Conservation (phyloP, 1,140 invertebrate genomes). For the Propsilocerus akamusi region DNA sequence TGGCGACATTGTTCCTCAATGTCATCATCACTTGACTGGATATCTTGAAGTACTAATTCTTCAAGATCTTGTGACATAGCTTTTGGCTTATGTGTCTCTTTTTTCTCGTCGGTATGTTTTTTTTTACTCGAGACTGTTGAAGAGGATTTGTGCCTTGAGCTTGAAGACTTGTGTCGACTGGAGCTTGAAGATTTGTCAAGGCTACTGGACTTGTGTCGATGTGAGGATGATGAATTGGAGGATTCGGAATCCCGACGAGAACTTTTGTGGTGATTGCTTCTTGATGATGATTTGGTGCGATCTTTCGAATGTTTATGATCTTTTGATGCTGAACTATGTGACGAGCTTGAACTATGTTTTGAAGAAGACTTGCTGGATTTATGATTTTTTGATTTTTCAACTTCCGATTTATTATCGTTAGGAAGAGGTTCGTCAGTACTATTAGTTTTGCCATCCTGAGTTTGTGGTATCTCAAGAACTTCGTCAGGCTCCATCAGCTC, state of each 20-base stretch:
- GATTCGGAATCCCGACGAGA: conserved; percentile 6
- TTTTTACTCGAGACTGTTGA: conserved; percentile 7
- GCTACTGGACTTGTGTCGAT: conserved; percentile 11
- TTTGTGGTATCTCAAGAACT: not conserved
- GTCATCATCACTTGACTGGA: conserved; percentile 32
- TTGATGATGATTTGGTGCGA: too few relatives aligned
- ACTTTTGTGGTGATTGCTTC: not conserved
- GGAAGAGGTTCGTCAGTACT: too few relatives aligned
- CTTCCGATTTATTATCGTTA: not conserved
- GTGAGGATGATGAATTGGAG: conserved; percentile 11
- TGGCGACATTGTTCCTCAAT: conserved; percentile 49
- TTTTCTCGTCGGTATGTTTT: conserved; percentile 12
- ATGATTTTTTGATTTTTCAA: not conserved
- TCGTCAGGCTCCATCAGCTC: not conserved
- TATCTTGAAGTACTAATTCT: conserved; percentile 15
- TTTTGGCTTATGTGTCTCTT: conserved; percentile 11
- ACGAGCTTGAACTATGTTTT: not conserved
- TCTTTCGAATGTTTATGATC: conserved; percentile 11
- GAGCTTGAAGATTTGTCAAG: conserved; percentile 8
- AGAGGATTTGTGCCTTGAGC: conserved; percentile 5
- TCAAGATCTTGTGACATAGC: conserved; percentile 12
- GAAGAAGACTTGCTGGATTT: not conserved
- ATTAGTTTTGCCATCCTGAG: too few relatives aligned
- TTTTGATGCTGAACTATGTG: conserved; percentile 8
- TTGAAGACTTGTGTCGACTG: conserved; percentile 10